Conservation (phyloP, 2,797 vertebrate genomes). For the Knipowitschia caucasica region DNA sequence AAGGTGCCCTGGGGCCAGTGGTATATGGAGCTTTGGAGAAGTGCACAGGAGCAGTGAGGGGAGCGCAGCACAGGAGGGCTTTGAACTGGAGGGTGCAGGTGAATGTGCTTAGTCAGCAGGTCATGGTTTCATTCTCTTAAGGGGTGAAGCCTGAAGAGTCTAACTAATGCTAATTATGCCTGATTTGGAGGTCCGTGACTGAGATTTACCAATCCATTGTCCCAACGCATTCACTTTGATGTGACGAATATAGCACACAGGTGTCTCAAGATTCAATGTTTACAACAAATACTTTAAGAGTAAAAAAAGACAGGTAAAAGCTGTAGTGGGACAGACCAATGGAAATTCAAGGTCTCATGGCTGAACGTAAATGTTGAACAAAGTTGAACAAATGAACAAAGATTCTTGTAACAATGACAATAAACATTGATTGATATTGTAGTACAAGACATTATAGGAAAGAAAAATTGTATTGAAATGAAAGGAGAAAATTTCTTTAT, state of each 20-base stretch:
- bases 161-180: constrained; percentile 70
- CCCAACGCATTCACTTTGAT: constrained; percentile 33
- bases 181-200: constrained; percentile 57
- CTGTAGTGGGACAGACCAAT: not conserved
- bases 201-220: constrained; percentile 63
- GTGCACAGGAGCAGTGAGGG: constrained; percentile 43
- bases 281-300: not conserved
- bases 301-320: constrained; percentile 1
- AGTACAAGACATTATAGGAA: too few species aligned
- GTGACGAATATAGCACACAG: constrained; percentile 13
- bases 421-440: too few species aligned
- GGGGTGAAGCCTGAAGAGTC: constrained; percentile 61
- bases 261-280: not conserved
- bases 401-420: too few species aligned
- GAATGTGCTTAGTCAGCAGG: constrained; percentile 75
- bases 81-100: constrained; percentile 73
- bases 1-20: constrained; percentile 57
- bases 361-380: too few species aligned
- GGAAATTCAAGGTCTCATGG: too few species aligned
- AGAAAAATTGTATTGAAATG: too few species aligned
- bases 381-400: too few species aligned
- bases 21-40: constrained; percentile 41
- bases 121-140: constrained; percentile 60
- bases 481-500: too few species aligned
- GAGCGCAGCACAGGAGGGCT: constrained; percentile 63